Conservation (phyloP, 2,113 vertebrate species). For the Pedionomus torquatus region DNA sequence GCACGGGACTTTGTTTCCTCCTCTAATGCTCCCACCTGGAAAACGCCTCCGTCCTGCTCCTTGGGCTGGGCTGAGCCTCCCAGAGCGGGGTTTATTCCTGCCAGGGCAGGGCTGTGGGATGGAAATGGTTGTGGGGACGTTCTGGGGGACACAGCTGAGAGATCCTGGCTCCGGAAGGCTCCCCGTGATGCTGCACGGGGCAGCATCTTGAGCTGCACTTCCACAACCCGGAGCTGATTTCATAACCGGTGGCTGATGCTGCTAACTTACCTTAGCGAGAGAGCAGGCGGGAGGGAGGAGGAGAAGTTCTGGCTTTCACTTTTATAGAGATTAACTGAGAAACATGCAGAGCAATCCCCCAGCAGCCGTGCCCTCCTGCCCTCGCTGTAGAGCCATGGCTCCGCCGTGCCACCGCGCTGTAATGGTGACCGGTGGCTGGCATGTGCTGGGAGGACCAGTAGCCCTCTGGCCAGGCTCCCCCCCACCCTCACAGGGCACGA, state of each 20-base stretch:
- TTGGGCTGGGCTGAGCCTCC: background rate
- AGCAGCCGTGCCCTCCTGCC: accelerated
- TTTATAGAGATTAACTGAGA: background rate
- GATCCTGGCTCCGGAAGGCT: accelerated
- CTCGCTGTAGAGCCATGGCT: accelerated
- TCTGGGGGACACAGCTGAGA: background rate
- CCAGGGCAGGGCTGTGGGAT: background rate
- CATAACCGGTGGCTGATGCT: too few relatives aligned
- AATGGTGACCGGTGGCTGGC: background rate
- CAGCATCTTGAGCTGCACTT: accelerated
- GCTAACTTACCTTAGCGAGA: background rate
- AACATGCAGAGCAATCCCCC: background rate
- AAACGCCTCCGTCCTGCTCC: background rate
- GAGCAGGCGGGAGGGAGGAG: accelerated
- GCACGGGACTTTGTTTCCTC: background rate
- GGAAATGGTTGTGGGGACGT: accelerated
- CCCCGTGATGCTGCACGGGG: accelerated
- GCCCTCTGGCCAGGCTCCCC: accelerated
- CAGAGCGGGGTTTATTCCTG: accelerated
- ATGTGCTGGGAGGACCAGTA: background rate
- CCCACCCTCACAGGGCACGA: background rate
- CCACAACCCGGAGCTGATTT: background rate
- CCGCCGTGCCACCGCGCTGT: accelerated
- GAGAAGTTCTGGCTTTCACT: background rate
- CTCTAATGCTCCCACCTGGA: background rate